A percentile compares a stretch with the other conserved stretches of the same genome.
phyloP scores from a whole-genome alignment of 1,140 invertebrate species.

The Plutomurus gul region DNA sequence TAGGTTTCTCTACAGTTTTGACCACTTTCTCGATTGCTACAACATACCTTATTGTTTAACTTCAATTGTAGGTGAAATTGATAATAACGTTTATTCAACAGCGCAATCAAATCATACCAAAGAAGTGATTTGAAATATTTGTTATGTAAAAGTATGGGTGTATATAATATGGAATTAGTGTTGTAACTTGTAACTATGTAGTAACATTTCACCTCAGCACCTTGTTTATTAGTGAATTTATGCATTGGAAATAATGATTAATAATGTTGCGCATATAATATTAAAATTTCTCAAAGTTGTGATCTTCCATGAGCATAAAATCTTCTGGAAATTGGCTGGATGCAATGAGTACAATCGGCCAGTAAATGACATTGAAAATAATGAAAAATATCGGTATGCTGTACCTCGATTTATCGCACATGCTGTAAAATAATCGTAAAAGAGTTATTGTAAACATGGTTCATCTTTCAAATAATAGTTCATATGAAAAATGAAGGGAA shows the following conservation, averaged over 20 bases:
- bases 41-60: neutral
- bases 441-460: neutral
- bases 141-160: too few species aligned
- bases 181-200: too few species aligned
- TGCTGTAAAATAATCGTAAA: neutral
- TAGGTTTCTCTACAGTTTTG: neutral
- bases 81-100: too few species aligned
- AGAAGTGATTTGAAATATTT: too few species aligned
- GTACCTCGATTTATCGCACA: conserved; percentile 31
- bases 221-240: neutral
- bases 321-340: conserved; percentile 41
- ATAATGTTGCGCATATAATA: neutral
- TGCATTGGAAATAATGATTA: neutral
- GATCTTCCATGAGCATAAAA: conserved; percentile 31
- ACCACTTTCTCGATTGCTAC: neutral
- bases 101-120: too few species aligned
- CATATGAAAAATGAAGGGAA: too few species aligned
- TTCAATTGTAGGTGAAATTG: neutral
- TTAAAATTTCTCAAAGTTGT: neutral
- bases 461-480: too few species aligned
- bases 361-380: conserved; percentile 42
- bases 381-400: conserved; percentile 32
- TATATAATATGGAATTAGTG: too few species aligned
- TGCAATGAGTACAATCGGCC: conserved; percentile 37
- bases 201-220: too few species aligned